Conservation (phyloP, 1,140 invertebrate species). For the Bombus cullumanus region DNA sequence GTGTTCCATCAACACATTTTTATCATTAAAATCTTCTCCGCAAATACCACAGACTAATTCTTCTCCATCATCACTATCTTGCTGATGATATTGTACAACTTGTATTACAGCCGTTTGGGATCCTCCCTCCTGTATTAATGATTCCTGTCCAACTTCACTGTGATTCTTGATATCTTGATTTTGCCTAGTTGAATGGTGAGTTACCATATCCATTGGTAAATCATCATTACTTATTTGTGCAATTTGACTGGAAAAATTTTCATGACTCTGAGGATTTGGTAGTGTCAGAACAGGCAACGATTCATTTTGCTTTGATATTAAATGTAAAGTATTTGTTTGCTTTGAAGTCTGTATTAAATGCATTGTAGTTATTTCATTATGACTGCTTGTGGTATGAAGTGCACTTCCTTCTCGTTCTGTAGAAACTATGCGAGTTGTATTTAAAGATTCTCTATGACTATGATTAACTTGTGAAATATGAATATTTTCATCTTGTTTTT, state of each 20-base stretch:
- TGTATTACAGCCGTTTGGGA: slow-evolving; percentile 61
- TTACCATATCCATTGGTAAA: slow-evolving; percentile 63
- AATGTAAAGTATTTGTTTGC: slow-evolving; percentile 67
- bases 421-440: slow-evolving; percentile 24
- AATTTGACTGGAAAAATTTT: slow-evolving; percentile 77
- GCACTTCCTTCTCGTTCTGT: slow-evolving; percentile 28
- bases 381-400: slow-evolving; percentile 46
- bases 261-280: slow-evolving; percentile 73
- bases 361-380: slow-evolving; percentile 59
- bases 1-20: slow-evolving; percentile 78
- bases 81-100: slow-evolving; percentile 60
- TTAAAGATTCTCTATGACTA: slow-evolving; percentile 42
- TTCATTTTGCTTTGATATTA: slow-evolving; percentile 77
- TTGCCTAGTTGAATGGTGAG: slow-evolving; percentile 37
- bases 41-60: slow-evolving; percentile 78
- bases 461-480: slow-evolving; percentile 56
- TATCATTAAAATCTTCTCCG: slow-evolving; percentile 77
- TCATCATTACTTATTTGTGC: slow-evolving; percentile 56
- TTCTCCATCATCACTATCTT: slow-evolving; percentile 66
- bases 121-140: slow-evolving; percentile 57
- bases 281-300: slow-evolving; percentile 74
- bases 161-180: slow-evolving; percentile 50
- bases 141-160: slow-evolving; percentile 55
- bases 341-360: slow-evolving; percentile 69
- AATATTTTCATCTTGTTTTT: slow-evolving; percentile 58